Conservation (phyloP, 2,888 invertebrate species). For the Tolmerus cingulatus region DNA sequence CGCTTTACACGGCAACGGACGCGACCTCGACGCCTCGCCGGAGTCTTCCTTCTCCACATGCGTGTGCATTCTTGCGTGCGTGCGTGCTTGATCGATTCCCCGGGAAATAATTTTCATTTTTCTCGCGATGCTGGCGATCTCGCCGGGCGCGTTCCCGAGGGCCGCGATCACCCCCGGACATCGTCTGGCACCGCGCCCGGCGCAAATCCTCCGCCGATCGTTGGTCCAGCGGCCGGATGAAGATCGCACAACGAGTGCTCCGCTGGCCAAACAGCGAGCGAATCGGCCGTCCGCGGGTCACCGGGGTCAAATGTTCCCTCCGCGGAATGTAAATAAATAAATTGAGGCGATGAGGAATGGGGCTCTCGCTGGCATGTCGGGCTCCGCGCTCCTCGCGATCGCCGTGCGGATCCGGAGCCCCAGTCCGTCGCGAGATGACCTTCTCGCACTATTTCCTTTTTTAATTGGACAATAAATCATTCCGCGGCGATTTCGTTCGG, state of each 20-base stretch:
- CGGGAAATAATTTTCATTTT: constrained; percentile 37
- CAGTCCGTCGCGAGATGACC: neutral
- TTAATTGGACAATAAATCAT: constrained; percentile 24
- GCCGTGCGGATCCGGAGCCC: neutral
- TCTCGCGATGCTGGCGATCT: neutral
- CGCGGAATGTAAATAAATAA: constrained; percentile 27
- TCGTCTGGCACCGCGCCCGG: neutral
- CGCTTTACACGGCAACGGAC: neutral
- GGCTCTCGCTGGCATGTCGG: constrained; percentile 16
- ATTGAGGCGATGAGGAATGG: constrained; percentile 24
- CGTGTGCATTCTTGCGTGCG: constrained; percentile 41
- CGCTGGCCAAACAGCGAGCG: neutral
- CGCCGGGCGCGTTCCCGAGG: neutral
- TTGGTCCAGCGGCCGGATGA: neutral
- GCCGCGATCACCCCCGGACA: neutral
- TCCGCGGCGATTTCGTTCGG: neutral
- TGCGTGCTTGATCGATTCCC: constrained; percentile 41
- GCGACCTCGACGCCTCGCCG: neutral
- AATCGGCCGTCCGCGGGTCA: neutral
- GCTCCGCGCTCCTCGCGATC: neutral
- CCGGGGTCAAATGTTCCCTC: constrained; percentile 12
- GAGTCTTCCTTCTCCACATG: neutral
- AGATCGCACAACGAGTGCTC: neutral
- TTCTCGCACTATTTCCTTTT: constrained; percentile 21
- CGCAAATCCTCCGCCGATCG: neutral